These are phyloP conservation scores for Gila orcuttii DNA, from an alignment of 2,113 vertebrate genomes.

Conservation along the genomic window DNA sequence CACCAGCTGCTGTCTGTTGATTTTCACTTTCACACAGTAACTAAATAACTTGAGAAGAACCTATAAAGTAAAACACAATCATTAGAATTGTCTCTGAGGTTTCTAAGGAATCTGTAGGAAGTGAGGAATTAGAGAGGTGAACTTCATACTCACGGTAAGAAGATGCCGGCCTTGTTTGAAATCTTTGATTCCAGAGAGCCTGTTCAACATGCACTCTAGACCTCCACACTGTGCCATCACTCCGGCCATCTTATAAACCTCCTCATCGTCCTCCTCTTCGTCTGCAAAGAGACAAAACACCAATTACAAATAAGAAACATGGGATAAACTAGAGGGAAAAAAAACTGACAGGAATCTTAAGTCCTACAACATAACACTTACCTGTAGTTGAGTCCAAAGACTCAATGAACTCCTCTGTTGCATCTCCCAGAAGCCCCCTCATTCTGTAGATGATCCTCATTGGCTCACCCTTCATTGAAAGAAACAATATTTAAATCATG, in stretches of 20 bases:
- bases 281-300: slow-evolving; percentile 72
- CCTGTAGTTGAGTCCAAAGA: slow-evolving; percentile 97
- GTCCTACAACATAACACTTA: slow-evolving; percentile 55
- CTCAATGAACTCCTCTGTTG: slow-evolving; percentile 98
- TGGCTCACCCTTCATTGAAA: slow-evolving; percentile 86
- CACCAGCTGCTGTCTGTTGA: slow-evolving; percentile 94
- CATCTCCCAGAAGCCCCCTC: slow-evolving; percentile 96
- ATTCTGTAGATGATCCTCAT: slow-evolving; percentile 99
- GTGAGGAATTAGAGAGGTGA: background rate
- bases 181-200: slow-evolving; percentile 94
- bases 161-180: slow-evolving; percentile 98
- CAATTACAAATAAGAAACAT: background rate
- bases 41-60: slow-evolving; percentile 96
- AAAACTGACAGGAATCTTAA: background rate
- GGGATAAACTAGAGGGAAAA: background rate
- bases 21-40: slow-evolving; percentile 97
- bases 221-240: slow-evolving; percentile 98
- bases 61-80: slow-evolving; percentile 64
- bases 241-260: slow-evolving; percentile 98
- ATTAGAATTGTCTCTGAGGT: background rate
- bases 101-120: background rate
- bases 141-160: slow-evolving; percentile 83
- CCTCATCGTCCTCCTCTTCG: slow-evolving; percentile 98
- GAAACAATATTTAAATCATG: slow-evolving; percentile 1
- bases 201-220: slow-evolving; percentile 95